phyloP scores from a whole-genome alignment of 2,888 invertebrate species.

The Capitulum mitella region DNA sequence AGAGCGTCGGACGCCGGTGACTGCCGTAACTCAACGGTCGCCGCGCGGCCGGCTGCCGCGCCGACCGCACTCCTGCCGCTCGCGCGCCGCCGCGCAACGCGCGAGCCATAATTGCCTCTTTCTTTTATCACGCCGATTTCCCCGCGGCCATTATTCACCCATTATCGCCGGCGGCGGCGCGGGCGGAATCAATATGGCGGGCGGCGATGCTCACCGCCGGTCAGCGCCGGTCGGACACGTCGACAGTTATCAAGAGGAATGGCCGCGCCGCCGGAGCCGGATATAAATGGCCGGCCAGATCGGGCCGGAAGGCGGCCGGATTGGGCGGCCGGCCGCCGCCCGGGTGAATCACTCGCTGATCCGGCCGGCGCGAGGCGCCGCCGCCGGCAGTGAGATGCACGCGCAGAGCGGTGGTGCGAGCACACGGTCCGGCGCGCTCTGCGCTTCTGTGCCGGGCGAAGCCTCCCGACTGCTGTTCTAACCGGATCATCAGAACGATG shows the following conservation, averaged over 20 bases:
- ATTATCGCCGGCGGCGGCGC: slow-evolving; percentile 12
- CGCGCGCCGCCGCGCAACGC: not conserved
- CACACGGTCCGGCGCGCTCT: too few species aligned
- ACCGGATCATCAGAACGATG: too few species aligned
- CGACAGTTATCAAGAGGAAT: slow-evolving; percentile 23
- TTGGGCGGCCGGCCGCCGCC: too few species aligned
- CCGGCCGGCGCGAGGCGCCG: too few species aligned
- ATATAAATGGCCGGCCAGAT: not conserved
- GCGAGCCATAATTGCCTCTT: slow-evolving; percentile 14
- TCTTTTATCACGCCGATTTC: slow-evolving; percentile 18
- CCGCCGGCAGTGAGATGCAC: too few species aligned
- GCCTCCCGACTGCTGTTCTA: too few species aligned
- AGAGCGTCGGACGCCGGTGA: too few species aligned
- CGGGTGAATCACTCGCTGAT: too few species aligned
- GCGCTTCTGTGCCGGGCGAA: too few species aligned
- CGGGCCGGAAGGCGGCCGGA: not conserved
- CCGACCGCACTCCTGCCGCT: not conserved
- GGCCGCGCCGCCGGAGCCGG: not conserved
- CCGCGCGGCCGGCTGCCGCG: not conserved
- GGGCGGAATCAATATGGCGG: slow-evolving; percentile 24
- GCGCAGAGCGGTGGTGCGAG: too few species aligned
- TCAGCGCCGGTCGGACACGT: not conserved
- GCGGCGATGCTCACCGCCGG: not conserved
- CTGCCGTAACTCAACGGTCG: too few species aligned
- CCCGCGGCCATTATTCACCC: slow-evolving; percentile 11